Evolutionary conservation across 2,113 vertebrate genomes (phyloP), one percentile per base, ranked within the genome.

Genomic region (Ptychochromis oligacanthus): DNA sequence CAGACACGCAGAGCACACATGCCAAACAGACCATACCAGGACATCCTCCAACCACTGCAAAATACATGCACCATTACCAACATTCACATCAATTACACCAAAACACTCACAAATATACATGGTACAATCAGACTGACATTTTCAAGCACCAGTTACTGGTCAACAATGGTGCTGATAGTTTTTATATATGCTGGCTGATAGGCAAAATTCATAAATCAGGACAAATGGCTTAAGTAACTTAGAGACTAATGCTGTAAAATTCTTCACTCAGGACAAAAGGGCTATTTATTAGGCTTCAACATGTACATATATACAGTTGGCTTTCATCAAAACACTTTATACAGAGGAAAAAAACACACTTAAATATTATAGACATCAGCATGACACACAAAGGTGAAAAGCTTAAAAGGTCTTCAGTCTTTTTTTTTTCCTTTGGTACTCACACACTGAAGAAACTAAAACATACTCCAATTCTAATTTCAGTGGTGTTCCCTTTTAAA

Each of bases 61-160:
- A 86, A 75, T 34, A 34, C 76, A 84, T 43, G 52, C 79, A 84
- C 59, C 85, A 62, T 86, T 78, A 80, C 65, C 34, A 59, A 89
- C 88, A 87, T 86, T 82, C 83, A 93, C 79, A 87, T 79, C 52
- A 84, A 88, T 83, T 84, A 84, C 77, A 77, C 10, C 18, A 75
- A 55, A 83, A 90, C 80, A 75, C 70, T 61, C 24, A 26, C 43
- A 79, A 6, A 77, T 38, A 60, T n/a, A 62, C 70, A 78, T 9
- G 17, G 62, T 20, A 72, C 57, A 75, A 72, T 15, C 70, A 2
- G 79, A 52, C 38, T 56, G 40, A 65, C 31, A 49, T 64, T 49
- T 58, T 7, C 20, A 26, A n/a, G 38, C 17, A 57, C n/a, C 20
- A 12, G 9, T 40, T 26, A 43, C 13, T 11, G 17, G 7, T 17